Conservation (phyloP, 2,113 vertebrate genomes). For the Etheostoma spectabile region DNA sequence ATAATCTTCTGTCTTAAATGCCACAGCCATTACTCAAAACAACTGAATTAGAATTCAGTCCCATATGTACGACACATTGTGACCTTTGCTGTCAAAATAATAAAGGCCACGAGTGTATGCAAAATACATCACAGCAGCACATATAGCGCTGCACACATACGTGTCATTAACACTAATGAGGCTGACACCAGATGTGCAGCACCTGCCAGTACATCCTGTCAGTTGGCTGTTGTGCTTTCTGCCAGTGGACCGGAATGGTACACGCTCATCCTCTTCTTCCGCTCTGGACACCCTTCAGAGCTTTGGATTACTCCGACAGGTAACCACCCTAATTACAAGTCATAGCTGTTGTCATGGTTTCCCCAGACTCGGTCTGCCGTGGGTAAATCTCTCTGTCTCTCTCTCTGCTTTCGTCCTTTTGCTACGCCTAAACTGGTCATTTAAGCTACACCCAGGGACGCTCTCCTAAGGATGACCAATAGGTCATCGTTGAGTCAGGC, state of each 20-base stretch:
- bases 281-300: conserved; percentile 3
- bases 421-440: conserved; percentile 30
- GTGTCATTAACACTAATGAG: conserved; percentile 61
- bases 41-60: neutral
- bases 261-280: neutral
- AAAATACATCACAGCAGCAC: conserved; percentile 27
- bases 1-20: neutral
- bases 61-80: neutral
- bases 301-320: conserved; percentile 20
- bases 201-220: neutral
- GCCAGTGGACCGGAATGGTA: neutral
- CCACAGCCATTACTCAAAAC: neutral
- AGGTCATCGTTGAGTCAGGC: conserved; percentile 53
- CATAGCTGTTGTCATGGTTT: conserved; percentile 36
- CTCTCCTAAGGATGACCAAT: conserved; percentile 48
- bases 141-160: conserved; percentile 20
- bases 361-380: conserved; percentile 51
- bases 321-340: conserved; percentile 53
- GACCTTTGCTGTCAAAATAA: conserved; percentile 33
- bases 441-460: conserved; percentile 42
- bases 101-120: conserved; percentile 35
- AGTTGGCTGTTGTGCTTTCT: neutral
- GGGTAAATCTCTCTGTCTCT: conserved; percentile 7
- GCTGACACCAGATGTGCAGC: conserved; percentile 45
- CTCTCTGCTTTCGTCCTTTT: conserved; percentile 3